These are phyloP conservation scores for Neoseiulus cucumeris DNA, from an alignment of 1,140 invertebrate species.

Conservation along the genomic window DNA sequence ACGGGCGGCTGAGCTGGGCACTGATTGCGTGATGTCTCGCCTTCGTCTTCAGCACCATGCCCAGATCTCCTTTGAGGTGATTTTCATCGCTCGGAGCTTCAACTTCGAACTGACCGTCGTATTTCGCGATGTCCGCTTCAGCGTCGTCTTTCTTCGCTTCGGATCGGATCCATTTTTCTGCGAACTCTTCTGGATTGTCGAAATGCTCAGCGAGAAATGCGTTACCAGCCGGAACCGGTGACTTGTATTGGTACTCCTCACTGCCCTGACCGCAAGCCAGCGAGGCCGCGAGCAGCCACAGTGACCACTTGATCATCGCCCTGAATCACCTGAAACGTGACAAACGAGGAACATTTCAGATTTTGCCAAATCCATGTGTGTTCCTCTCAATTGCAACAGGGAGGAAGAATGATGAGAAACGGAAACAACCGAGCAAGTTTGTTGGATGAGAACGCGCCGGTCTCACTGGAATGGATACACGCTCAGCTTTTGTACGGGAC, in stretches of 20 bases:
- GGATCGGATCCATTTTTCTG: conserved; percentile 54
- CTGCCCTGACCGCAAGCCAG: not conserved
- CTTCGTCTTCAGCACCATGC: conserved; percentile 72
- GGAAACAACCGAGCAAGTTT: too few species aligned
- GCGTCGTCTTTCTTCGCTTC: conserved; percentile 79
- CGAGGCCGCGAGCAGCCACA: not conserved
- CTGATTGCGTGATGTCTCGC: conserved; percentile 91
- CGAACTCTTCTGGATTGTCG: conserved; percentile 42
- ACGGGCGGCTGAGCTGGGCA: conserved; percentile 52
- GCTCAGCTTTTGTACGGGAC: too few species aligned
- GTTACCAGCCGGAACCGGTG: conserved; percentile 30
- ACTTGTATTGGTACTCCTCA: conserved; percentile 22
- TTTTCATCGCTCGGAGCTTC: conserved; percentile 38
- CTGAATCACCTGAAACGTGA: too few species aligned
- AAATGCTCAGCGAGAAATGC: conserved; percentile 73
- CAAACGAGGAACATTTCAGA: too few species aligned
- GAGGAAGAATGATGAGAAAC: too few species aligned
- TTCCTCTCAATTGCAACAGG: too few species aligned
- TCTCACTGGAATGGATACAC: too few species aligned
- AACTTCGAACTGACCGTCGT: conserved; percentile 49
- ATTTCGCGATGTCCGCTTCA: conserved; percentile 78
- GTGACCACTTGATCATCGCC: not conserved
- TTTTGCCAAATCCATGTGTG: too few species aligned
- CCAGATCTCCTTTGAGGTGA: conserved; percentile 58
- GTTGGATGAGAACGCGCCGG: too few species aligned